phyloP scores from a whole-genome alignment of 2,797 vertebrate species.

The Sparidentex hasta region DNA sequence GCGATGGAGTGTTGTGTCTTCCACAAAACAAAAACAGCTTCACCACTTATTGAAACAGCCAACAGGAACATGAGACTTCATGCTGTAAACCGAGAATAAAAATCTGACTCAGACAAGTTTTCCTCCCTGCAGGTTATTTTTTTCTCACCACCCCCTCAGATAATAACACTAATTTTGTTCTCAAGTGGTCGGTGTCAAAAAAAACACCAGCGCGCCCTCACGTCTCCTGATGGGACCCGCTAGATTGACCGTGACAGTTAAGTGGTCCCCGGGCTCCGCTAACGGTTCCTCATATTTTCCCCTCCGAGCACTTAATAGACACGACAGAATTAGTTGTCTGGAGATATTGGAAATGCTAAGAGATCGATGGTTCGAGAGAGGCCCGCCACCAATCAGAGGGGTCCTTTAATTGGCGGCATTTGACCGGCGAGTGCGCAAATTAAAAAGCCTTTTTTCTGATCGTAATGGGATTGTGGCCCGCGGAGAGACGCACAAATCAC shows the following conservation, averaged over 20 bases:
- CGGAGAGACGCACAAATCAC: slow-evolving; percentile 36
- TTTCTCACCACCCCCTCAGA: slow-evolving; percentile 27
- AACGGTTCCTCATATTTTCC: slow-evolving; percentile 92
- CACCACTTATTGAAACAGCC: slow-evolving; percentile 11
- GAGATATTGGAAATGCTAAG: slow-evolving; percentile 92
- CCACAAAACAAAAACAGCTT: slow-evolving; percentile 13
- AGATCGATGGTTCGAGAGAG: slow-evolving; percentile 91
- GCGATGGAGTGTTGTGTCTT: slow-evolving; percentile 47
- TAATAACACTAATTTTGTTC: slow-evolving; percentile 74
- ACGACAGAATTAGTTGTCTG: slow-evolving; percentile 93
- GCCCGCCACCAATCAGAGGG: slow-evolving; percentile 90
- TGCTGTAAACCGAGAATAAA: slow-evolving; percentile 11
- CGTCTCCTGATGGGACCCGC: slow-evolving; percentile 69
- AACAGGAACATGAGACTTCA: not conserved
- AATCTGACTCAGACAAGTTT: not conserved
- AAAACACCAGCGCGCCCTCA: slow-evolving; percentile 51
- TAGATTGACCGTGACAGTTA: slow-evolving; percentile 94
- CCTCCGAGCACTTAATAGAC: slow-evolving; percentile 89
- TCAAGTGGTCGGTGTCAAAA: slow-evolving; percentile 76
- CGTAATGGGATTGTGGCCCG: slow-evolving; percentile 54
- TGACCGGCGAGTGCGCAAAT: slow-evolving; percentile 89
- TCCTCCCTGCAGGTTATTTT: not conserved
- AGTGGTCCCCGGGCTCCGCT: slow-evolving; percentile 90
- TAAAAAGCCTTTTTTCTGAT: slow-evolving; percentile 78
- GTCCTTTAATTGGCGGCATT: slow-evolving; percentile 94